Evolutionary conservation across 1,140 invertebrate species (phyloP).

Genomic region (Anoplolepis gracilipes): DNA sequence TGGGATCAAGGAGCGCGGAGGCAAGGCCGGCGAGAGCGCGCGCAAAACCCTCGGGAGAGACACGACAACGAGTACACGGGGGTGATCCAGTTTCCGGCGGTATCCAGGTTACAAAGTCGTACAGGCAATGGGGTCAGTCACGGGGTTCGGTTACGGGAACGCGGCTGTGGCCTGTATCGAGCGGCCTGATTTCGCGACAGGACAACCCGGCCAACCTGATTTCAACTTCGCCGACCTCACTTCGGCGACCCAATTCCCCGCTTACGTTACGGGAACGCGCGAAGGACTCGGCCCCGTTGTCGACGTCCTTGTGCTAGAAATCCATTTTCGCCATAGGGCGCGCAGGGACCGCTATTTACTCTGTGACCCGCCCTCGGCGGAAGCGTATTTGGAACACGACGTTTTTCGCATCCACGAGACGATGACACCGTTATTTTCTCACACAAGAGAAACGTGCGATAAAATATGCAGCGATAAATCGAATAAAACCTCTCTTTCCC

Average conservation of each 20-base stretch:
- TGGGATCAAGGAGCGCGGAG: constrained; percentile 1
- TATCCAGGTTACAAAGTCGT: constrained; percentile 82
- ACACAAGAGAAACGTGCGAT: not conserved
- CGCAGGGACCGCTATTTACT: not conserved
- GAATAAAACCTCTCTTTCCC: not conserved
- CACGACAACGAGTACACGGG: constrained; percentile 65
- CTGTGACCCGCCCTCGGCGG: not conserved
- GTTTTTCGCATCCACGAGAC: not conserved
- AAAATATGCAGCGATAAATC: not conserved
- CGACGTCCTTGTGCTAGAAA: constrained; percentile 67
- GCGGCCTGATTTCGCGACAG: constrained; percentile 81
- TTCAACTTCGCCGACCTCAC: constrained; percentile 68
- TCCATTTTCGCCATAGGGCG: constrained; percentile 36
- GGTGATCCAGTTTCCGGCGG: constrained; percentile 80
- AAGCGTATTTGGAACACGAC: not conserved
- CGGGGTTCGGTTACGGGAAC: constrained; percentile 66
- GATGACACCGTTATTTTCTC: not conserved
- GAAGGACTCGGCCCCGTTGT: constrained; percentile 51
- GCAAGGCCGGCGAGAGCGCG: constrained; percentile 36
- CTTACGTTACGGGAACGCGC: constrained; percentile 54
- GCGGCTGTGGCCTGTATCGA: constrained; percentile 82
- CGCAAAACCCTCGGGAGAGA: not conserved
- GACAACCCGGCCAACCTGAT: constrained; percentile 80
- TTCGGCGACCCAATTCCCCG: constrained; percentile 69
- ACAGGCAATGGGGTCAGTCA: constrained; percentile 74